These are phyloP conservation scores for Zapornia atra DNA, from an alignment of 2,113 vertebrate genomes.

Conservation along the genomic window DNA sequence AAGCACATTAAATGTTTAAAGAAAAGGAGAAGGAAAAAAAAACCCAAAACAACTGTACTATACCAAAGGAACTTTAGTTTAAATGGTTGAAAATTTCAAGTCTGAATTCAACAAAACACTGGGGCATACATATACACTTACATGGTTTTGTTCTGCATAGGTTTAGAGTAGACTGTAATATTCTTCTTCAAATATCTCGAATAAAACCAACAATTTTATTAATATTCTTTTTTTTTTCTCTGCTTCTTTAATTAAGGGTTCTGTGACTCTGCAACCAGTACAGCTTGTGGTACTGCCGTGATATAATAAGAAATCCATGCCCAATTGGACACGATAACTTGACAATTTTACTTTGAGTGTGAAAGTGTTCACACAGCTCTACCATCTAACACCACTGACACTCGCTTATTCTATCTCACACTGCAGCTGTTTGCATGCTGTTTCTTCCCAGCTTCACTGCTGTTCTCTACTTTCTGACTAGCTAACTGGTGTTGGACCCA, in stretches of 20 bases:
- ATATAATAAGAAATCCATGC: constrained; percentile 60
- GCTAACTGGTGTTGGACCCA: constrained; percentile 50
- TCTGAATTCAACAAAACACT: neutral
- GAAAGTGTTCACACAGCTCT: neutral
- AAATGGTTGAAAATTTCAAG: neutral
- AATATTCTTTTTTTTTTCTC: neutral
- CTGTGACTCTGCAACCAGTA: constrained; percentile 7
- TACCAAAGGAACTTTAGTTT: neutral
- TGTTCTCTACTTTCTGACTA: constrained; percentile 48
- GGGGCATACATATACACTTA: neutral
- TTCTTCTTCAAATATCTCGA: neutral
- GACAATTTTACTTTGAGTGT: constrained; percentile 37
- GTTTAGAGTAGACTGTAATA: neutral
- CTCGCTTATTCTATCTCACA: constrained; percentile 52
- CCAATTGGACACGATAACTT: constrained; percentile 1
- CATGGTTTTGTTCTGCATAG: neutral
- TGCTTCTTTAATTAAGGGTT: constrained; percentile 31
- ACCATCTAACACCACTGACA: constrained; percentile 44
- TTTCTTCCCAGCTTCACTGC: constrained; percentile 39
- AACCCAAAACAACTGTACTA: neutral
- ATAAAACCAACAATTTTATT: neutral
- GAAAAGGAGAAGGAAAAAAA: neutral
- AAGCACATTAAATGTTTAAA: neutral
- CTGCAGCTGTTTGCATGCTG: constrained; percentile 35
- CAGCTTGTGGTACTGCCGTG: constrained; percentile 30